Evolutionary conservation across 2,113 vertebrate species (phyloP).

Genomic region (Caranx ignobilis): DNA sequence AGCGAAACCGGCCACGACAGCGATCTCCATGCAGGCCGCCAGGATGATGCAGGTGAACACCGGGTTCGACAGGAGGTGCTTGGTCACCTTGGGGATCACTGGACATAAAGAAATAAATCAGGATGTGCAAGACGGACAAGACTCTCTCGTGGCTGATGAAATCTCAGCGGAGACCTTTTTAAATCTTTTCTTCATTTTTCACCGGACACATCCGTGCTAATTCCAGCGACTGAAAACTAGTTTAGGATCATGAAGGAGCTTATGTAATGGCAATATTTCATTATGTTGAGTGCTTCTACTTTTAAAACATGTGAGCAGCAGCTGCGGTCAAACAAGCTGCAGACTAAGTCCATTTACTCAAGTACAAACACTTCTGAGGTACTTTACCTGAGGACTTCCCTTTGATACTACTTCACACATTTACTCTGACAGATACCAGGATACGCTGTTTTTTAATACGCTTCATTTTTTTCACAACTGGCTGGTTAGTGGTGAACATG

Average conservation of each 20-base stretch:
- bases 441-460: not conserved
- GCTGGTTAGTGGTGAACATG: not conserved
- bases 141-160: not conserved
- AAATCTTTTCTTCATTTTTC: not conserved
- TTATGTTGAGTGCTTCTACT: not conserved
- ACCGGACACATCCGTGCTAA: not conserved
- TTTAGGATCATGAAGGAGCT: not conserved
- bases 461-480: not conserved
- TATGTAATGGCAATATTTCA: not conserved
- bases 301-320: not conserved
- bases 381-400: not conserved
- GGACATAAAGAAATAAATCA: conserved; percentile 7
- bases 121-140: not conserved
- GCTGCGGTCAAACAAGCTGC: not conserved
- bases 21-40: conserved; percentile 98
- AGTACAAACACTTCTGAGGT: not conserved
- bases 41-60: conserved; percentile 98
- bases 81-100: conserved; percentile 99
- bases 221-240: not conserved
- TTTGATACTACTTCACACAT: not conserved
- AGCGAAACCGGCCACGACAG: conserved; percentile 95
- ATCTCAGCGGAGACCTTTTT: not conserved
- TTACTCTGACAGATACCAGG: not conserved
- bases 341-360: not conserved
- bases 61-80: conserved; percentile 95